Base-by-base conservation (phyloP, 1,140 invertebrate genomes). In the Phocides pigmalion region DNA sequence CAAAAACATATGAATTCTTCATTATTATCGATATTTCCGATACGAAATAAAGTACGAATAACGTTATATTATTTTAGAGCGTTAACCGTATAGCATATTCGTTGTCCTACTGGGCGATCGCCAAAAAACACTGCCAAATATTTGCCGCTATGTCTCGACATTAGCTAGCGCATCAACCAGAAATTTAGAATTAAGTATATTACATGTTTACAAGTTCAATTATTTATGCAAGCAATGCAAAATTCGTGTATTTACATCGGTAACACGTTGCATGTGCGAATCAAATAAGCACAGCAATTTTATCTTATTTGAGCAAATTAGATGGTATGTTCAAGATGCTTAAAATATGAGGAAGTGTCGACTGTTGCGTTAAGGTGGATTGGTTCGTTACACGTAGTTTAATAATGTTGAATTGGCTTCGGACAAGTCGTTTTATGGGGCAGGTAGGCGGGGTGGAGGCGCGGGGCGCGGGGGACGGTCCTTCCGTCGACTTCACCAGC, bases 401-500 rank as follows among this genome's bases (percentile, higher is more conserved):
- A 64, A 72, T 68, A 75, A 77, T 62, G 28, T 70, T 63, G 61
- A 66, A 73, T 75, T 74, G 65, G 72, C 67, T 62, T 64, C 58
- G 76, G 68, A 71, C 39, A 68, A 70, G 77, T 86, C 78, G 80
- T 77, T 80, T 74, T 59, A 59, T 79, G 75, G 69, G 66, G 77
- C 81, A 84, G 82, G 85, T 84, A 79, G 71, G 22, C 56, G 62
- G 64, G 64, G 32, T 51, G 17, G 41, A 14, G 20, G 69, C 50
- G 61, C 22, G 68, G 73, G 64, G 64, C 32, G 56, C 22, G 41
- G 16, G 20, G 69, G 47, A 56, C 22, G 68, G 73, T 68, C 74
- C 74, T 84, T 87, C 84, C 85, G 83, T 81, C 82, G 69, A 78
- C 72, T 63, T 28, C 51, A 81, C 73, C 87, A 90, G 82, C 88